Conservation (phyloP, 2,797 vertebrate species). For the Brachyrhaphis roseni region DNA sequence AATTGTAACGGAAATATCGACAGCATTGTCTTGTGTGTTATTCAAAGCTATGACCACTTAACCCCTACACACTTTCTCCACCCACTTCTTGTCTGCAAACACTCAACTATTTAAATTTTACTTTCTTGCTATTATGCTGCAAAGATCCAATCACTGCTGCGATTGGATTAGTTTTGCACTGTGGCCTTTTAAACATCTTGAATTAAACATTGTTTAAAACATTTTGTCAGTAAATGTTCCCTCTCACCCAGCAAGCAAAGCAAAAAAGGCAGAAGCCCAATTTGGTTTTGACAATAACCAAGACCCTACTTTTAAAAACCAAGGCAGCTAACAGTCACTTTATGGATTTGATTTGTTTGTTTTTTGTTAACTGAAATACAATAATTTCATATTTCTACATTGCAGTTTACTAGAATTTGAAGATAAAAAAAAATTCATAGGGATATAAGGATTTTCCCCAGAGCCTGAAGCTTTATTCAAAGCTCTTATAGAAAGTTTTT, state of each 20-base stretch:
- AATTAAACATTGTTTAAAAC: not conserved
- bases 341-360: not conserved
- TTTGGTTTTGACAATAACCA: not conserved
- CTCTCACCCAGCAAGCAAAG: not conserved
- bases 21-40: constrained; percentile 22
- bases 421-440: not conserved
- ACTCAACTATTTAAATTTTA: not conserved
- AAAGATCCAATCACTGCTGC: no score
- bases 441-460: not conserved
- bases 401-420: not conserved
- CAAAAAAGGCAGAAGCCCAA: not conserved
- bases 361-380: not conserved
- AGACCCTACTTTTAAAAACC: not conserved
- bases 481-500: not conserved
- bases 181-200: not conserved
- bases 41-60: constrained; percentile 21
- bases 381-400: not conserved
- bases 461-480: not conserved
- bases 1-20: constrained; percentile 24
- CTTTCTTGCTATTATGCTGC: no score
- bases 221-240: not conserved
- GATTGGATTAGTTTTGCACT: constrained; percentile 9
- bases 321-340: not conserved
- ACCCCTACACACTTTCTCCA: not conserved
- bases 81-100: not conserved